A percentile compares a stretch with the other conserved stretches of the same genome.
Evolutionary conservation across 2,888 invertebrate genomes (phyloP).

Genomic region (Erebia ligea): DNA sequence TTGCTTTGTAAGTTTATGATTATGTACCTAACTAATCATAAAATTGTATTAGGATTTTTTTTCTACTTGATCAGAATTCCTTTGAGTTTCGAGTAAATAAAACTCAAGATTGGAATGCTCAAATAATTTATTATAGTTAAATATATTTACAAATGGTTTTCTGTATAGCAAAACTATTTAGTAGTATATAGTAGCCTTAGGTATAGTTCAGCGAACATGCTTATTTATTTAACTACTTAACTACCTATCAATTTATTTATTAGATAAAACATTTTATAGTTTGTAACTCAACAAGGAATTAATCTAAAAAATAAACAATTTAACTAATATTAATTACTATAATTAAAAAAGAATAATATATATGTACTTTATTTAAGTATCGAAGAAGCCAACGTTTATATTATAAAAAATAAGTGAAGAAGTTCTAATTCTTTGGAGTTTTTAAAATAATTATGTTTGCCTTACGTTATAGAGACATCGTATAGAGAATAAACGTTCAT

Average conservation of each 20-base stretch:
- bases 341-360: too few species aligned
- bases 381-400: too few species aligned
- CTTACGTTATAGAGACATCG: too few species aligned
- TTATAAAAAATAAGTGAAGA: too few species aligned
- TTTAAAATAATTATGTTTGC: too few species aligned
- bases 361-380: too few species aligned
- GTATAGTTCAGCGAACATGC: slow-evolving; percentile 25
- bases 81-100: background rate
- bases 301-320: background rate
- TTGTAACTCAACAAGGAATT: background rate
- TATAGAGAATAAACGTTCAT: too few species aligned
- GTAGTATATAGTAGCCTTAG: slow-evolving; percentile 24
- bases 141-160: slow-evolving; percentile 18
- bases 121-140: slow-evolving; percentile 42
- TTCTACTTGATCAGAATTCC: too few species aligned
- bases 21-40: too few species aligned
- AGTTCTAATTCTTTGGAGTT: too few species aligned
- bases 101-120: slow-evolving; percentile 45
- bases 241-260: background rate
- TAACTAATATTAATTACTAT: background rate
- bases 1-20: too few species aligned
- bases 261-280: background rate
- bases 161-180: slow-evolving; percentile 3
- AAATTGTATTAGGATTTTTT: too few species aligned
- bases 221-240: background rate